Conservation (phyloP, 2,113 vertebrate species). For the Spea multiplicata region DNA sequence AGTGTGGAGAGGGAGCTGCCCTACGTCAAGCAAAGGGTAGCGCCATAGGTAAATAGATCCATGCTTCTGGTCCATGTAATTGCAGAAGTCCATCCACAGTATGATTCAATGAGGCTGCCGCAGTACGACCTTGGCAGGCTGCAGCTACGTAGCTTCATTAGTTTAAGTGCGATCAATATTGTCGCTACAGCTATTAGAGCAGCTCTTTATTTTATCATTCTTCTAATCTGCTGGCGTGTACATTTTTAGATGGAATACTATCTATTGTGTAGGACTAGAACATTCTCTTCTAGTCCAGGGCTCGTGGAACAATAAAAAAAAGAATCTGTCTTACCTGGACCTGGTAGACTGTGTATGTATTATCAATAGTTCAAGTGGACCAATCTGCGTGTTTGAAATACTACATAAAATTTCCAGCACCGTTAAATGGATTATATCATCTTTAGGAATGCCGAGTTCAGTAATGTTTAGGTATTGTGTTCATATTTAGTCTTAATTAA, state of each 20-base stretch:
- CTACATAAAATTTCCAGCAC: too few species aligned
- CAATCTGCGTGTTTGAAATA: too few species aligned
- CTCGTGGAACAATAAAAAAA: too few species aligned
- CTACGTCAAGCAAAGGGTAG: too few species aligned
- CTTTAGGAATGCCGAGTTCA: too few species aligned
- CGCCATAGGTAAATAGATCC: not conserved
- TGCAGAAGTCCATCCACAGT: not conserved
- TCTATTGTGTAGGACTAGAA: not conserved
- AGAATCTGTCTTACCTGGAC: too few species aligned
- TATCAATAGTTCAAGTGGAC: too few species aligned
- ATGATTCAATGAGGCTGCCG: constrained; percentile 30
- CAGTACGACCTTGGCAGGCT: constrained; percentile 44
- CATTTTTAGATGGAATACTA: not conserved
- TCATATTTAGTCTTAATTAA: too few species aligned
- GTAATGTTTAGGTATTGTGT: too few species aligned
- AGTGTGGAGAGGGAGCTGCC: too few species aligned
- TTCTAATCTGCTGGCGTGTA: constrained; percentile 25
- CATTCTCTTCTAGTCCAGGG: not conserved
- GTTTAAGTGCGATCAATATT: constrained; percentile 46
- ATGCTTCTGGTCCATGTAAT: constrained; percentile 6
- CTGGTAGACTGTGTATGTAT: too few species aligned
- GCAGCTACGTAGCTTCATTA: constrained; percentile 36
- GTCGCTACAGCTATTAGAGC: constrained; percentile 28
- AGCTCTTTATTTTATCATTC: constrained; percentile 32
- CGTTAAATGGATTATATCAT: too few species aligned